Base-by-base conservation (phyloP, 1,140 invertebrate genomes). In the Aphis gossypii region DNA sequence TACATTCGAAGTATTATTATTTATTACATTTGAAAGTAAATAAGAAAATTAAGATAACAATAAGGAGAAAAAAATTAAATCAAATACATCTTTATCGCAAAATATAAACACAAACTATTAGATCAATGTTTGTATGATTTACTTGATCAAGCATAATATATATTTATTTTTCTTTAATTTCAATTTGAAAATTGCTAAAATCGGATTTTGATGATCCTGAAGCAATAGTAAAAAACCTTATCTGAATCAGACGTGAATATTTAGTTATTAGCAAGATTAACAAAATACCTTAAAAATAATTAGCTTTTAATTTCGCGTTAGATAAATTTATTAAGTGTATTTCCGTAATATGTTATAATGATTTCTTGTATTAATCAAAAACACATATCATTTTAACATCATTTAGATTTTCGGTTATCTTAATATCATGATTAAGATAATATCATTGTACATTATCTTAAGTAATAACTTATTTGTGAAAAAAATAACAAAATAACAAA, bases 181-280 rank as follows among this genome's bases (percentile, higher is more conserved):
- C n/a, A 20, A 35, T n/a, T 76, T n/a, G 5, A 18, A 76, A 76
- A n/a, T 14, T 68, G 1, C 60, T 18, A 11, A 18, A n/a, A n/a
- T 76, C 30, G 5, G n/a, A 18, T 18, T n/a, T n/a, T 76, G 0
- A 60, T 30, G 4, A 60, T 11, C 30, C 1, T 14, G 14, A 76
- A 5, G 30, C 9, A 60, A 68, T n/a, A n/a, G 30, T 18, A n/a
- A 76, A n/a, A 76, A 76, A 5, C 14, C 14, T 76, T n/a, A n/a
- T 35, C 0, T n/a, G 4, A 0, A 4, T 35, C 30, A 76, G 1
- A 5, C n/a, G n/a, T n/a, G 4, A 18, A 20, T 4, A n/a, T 68
- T 68, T 68, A 9, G 60, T n/a, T 14, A 76, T 76, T 6, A 6
- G 30, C 14, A 68, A 11, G 0, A n/a, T 5, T 11, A 6, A 76